These are phyloP conservation scores for Entomyzon cyanotis DNA, from an alignment of 2,113 vertebrate species.

Conservation along the genomic window DNA sequence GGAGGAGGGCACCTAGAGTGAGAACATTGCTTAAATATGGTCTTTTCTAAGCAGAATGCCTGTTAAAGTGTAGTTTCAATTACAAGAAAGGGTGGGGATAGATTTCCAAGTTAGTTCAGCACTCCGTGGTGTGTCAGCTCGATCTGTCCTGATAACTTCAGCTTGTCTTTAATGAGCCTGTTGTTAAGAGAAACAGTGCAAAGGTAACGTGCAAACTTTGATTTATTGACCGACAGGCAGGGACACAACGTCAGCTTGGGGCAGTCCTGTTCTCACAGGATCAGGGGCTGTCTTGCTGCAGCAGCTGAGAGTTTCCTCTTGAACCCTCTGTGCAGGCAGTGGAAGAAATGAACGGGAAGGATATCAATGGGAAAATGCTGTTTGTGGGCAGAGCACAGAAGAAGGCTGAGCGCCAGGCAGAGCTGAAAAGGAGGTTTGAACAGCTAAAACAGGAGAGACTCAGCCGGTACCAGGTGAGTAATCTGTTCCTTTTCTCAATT, in stretches of 20 bases:
- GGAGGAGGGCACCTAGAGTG: neutral
- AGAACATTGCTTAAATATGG: neutral
- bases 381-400: constrained; percentile 98
- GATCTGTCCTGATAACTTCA: neutral
- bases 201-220: neutral
- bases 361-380: constrained; percentile 91
- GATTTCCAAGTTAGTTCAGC: neutral
- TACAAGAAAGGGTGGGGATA: neutral
- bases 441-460: constrained; percentile 96
- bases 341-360: constrained; percentile 98
- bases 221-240: neutral
- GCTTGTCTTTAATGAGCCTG: neutral
- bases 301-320: neutral
- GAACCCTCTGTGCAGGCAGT: constrained; percentile 82
- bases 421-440: constrained; percentile 95
- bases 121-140: fast-evolving
- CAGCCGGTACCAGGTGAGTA: constrained; percentile 92
- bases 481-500: neutral
- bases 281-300: neutral
- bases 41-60: neutral
- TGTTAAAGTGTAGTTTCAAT: neutral
- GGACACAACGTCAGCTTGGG: neutral
- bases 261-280: neutral
- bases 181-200: neutral
- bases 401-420: constrained; percentile 96